These are phyloP conservation scores for Timema cristinae DNA, from an alignment of 2,888 invertebrate species.

Conservation along the genomic window DNA sequence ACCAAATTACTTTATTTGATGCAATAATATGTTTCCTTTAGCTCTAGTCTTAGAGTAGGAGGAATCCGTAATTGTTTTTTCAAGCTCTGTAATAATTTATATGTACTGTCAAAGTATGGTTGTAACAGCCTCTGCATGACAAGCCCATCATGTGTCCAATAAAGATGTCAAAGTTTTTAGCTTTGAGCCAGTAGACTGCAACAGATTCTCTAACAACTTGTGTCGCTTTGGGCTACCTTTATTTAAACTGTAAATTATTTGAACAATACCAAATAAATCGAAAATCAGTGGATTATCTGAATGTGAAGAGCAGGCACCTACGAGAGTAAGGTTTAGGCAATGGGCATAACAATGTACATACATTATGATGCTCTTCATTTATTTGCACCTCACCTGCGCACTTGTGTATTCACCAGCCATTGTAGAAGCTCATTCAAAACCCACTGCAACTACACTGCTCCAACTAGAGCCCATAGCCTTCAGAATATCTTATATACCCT, in stretches of 20 bases:
- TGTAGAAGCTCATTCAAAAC: constrained; percentile 1
- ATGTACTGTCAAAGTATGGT: neutral
- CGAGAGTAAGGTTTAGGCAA: neutral
- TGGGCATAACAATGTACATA: neutral
- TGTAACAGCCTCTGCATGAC: neutral
- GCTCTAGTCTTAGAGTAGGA: neutral
- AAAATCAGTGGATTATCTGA: neutral
- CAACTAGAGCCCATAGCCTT: neutral
- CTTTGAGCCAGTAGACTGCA: neutral
- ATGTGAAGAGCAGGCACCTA: neutral
- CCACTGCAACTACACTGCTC: constrained; percentile 8
- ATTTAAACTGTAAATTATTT: constrained; percentile 3
- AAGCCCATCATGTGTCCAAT: neutral
- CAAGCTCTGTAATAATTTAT: neutral
- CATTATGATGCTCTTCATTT: neutral
- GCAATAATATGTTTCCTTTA: constrained; percentile 1
- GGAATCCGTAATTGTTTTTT: neutral
- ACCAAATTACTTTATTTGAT: constrained; percentile 5
- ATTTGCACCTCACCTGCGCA: neutral
- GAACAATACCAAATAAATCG: constrained; percentile 1
- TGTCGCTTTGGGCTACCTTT: constrained; percentile 2
- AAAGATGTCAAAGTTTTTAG: constrained; percentile 1
- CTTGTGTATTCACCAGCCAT: constrained; percentile 8
- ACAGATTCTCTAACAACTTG: neutral
- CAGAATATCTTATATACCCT: neutral